Percentiles rank a stretch among this genome's conserved stretches.
Conservation (phyloP, 1,140 invertebrate genomes). For the Adelges cooleyi region DNA sequence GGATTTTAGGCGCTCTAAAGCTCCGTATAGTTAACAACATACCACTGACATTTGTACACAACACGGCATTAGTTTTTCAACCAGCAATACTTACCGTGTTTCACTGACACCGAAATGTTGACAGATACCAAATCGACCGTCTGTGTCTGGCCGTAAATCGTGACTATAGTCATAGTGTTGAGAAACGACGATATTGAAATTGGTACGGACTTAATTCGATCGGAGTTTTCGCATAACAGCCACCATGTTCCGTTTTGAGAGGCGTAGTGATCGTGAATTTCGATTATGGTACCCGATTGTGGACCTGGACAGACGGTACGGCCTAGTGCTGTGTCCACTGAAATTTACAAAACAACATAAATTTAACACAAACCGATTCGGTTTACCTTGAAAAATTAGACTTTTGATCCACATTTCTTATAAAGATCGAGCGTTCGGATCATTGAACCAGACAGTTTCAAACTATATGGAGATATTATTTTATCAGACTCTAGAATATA, state of each 20-base stretch:
- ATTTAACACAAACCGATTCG: no score
- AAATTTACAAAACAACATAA: background rate
- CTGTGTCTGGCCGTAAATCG: background rate
- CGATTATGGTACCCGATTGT: constrained; percentile 39
- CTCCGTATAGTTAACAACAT: no score
- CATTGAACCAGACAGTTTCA: no score
- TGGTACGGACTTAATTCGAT: constrained; percentile 38
- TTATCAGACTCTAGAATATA: no score
- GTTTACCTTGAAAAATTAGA: no score
- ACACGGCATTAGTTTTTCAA: no score
- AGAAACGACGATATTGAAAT: constrained; percentile 50
- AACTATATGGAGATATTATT: no score
- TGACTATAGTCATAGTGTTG: constrained; percentile 37
- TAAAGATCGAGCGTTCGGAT: no score
- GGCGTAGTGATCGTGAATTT: constrained; percentile 52
- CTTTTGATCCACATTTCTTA: no score
- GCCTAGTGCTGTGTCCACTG: constrained; percentile 17
- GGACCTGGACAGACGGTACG: constrained; percentile 32
- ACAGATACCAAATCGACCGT: background rate
- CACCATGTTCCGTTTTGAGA: constrained; percentile 52
- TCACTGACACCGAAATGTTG: constrained; percentile 22
- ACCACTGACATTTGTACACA: no score
- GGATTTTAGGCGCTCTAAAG: no score
- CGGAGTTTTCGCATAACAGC: constrained; percentile 45
- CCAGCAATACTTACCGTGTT: no score